These are phyloP conservation scores for Todiramphus chloris DNA, from an alignment of 2,113 vertebrate genomes.

Conservation along the genomic window DNA sequence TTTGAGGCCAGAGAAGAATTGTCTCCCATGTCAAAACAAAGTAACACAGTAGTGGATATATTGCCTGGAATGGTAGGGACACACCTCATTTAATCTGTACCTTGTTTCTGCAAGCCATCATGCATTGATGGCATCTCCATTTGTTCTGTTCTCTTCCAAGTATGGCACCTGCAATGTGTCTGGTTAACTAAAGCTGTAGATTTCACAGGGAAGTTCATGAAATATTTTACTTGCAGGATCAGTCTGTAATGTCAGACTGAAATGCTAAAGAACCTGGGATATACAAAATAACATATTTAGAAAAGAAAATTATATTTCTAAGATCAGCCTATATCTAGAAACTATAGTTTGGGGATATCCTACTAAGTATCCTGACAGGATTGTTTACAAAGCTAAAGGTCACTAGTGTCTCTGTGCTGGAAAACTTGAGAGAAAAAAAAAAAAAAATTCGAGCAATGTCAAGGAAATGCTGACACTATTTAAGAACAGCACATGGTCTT, in stretches of 20 bases:
- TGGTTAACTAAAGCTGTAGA: not conserved
- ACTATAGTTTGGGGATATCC: not conserved
- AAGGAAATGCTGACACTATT: not conserved
- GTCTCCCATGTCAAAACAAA: not conserved
- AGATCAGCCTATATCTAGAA: not conserved
- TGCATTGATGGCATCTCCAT: not conserved
- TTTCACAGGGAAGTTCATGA: not conserved
- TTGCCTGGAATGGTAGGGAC: not conserved
- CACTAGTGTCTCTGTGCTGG: not conserved
- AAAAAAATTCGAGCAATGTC: not conserved
- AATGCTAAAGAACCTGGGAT: not conserved
- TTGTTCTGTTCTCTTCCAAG: not conserved
- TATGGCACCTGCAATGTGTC: not conserved
- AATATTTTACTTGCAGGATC: not conserved
- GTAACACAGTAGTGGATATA: accelerated
- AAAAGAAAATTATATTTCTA: not conserved
- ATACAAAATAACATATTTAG: not conserved
- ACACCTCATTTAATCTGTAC: not conserved
- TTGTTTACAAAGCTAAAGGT: not conserved
- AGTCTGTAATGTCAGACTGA: not conserved
- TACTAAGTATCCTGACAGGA: not conserved
- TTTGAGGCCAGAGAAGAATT: not conserved
- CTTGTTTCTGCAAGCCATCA: not conserved
- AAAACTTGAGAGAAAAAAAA: not conserved
- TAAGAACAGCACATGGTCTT: not conserved